These are phyloP conservation scores for Pecten maximus DNA, from an alignment of 2,888 invertebrate species.

Conservation along the genomic window DNA sequence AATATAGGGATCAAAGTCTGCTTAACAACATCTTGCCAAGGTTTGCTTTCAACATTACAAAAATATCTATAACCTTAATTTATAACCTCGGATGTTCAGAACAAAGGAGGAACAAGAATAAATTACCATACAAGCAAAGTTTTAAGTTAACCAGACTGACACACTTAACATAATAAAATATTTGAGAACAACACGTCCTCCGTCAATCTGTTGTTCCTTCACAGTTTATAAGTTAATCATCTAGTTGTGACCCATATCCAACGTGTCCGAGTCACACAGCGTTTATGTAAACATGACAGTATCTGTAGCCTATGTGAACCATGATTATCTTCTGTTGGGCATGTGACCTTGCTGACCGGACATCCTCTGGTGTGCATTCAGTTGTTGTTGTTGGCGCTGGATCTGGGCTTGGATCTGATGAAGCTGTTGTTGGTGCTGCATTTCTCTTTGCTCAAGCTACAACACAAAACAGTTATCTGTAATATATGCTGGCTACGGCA, in stretches of 20 bases:
- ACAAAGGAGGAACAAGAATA: background rate
- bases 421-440: slow-evolving; percentile 64
- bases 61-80: background rate
- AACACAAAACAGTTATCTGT: slow-evolving; percentile 38
- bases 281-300: too few relatives aligned
- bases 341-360: background rate
- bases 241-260: background rate
- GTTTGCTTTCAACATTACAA: background rate
- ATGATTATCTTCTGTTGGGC: slow-evolving; percentile 1
- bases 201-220: background rate
- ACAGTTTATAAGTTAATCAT: background rate
- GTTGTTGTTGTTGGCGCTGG: slow-evolving; percentile 65
- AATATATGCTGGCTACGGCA: slow-evolving; percentile 28
- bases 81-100: background rate
- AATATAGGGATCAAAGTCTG: background rate
- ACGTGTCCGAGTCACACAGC: background rate
- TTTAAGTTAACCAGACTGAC: background rate
- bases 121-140: background rate
- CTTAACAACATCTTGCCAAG: background rate
- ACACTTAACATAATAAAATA: background rate
- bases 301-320: background rate
- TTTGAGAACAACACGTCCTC: background rate
- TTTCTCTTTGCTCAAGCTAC: slow-evolving; percentile 66
- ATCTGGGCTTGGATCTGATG: slow-evolving; percentile 70
- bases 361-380: slow-evolving; percentile 53